Conservation (phyloP, 23 tunicate genomes). For the Aplidium turbinatum region DNA sequence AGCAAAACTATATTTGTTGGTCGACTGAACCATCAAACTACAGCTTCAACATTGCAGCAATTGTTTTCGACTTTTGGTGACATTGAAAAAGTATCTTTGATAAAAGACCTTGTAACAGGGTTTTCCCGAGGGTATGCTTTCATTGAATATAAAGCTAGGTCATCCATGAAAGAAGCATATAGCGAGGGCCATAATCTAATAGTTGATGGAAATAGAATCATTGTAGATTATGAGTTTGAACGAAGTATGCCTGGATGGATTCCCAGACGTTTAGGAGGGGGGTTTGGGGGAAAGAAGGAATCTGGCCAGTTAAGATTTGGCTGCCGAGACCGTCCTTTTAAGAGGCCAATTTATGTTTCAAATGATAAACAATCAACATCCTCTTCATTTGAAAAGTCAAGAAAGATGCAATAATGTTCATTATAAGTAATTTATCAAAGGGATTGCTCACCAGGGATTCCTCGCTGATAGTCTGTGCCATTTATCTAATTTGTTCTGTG, state of each 20-base stretch:
- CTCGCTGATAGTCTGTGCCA: background rate
- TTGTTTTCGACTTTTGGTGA: slow-evolving; percentile 63
- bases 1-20: slow-evolving; percentile 72
- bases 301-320: slow-evolving; percentile 91
- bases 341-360: slow-evolving; percentile 49
- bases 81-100: slow-evolving; percentile 51
- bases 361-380: slow-evolving; percentile 2
- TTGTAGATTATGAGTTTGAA: slow-evolving; percentile 77
- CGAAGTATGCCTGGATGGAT: slow-evolving; percentile 80
- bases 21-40: slow-evolving; percentile 52
- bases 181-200: slow-evolving; percentile 39
- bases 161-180: slow-evolving; percentile 34
- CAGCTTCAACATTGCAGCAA: slow-evolving; percentile 37
- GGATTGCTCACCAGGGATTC: too few relatives aligned
- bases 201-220: slow-evolving; percentile 57
- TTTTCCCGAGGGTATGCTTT: slow-evolving; percentile 77
- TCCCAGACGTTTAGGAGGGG: slow-evolving; percentile 86
- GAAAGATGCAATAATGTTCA: background rate
- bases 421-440: background rate
- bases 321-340: slow-evolving; percentile 76
- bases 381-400: background rate
- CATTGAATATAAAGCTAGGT: slow-evolving; percentile 45
- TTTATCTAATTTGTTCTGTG: background rate
- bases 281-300: slow-evolving; percentile 94
- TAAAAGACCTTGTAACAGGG: slow-evolving; percentile 80